A percentile compares a stretch with the other conserved stretches of the same genome.
These are phyloP conservation scores for Trimorus sp. DNA, from an alignment of 2,888 invertebrate species.

Conservation along the genomic window DNA sequence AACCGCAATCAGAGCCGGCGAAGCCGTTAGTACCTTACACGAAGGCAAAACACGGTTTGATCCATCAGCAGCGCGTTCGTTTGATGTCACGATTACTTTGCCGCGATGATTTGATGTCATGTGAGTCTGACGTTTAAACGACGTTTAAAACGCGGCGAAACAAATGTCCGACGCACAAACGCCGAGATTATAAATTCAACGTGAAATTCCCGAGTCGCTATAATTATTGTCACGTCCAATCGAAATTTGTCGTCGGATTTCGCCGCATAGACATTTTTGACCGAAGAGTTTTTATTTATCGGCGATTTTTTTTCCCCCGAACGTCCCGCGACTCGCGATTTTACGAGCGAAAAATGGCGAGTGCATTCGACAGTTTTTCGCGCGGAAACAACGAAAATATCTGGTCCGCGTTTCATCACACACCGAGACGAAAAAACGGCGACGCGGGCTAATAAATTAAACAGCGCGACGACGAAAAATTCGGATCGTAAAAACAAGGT, in stretches of 20 bases:
- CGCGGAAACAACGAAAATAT: no score
- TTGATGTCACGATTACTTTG: slow-evolving; percentile 53
- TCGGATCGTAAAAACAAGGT: no score
- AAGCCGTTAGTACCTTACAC: slow-evolving; percentile 40
- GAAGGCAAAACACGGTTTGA: slow-evolving; percentile 35
- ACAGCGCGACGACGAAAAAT: no score
- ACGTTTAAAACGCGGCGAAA: slow-evolving; percentile 48
- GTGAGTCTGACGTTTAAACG: slow-evolving; percentile 54
- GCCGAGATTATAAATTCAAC: slow-evolving; percentile 31
- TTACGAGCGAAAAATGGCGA: no score
- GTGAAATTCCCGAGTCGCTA: slow-evolving; percentile 26
- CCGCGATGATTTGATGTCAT: slow-evolving; percentile 54
- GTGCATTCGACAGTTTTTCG: no score
- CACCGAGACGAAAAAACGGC: no score
- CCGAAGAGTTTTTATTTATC: no score
- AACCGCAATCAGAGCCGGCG: slow-evolving; percentile 36
- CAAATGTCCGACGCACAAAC: slow-evolving; percentile 41
- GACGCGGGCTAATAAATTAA: no score
- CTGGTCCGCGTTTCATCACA: no score
- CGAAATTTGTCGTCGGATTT: slow-evolving; percentile 21
- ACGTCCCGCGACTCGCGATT: no score
- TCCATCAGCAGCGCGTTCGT: slow-evolving; percentile 39
- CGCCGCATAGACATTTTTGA: not conserved
- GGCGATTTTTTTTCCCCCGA: no score
- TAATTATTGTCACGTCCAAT: slow-evolving; percentile 36